A percentile compares a stretch with the other conserved stretches of the same genome.
These are phyloP conservation scores for Microcebus jonahi DNA, from an alignment of 2,113 vertebrate species.

Conservation along the genomic window DNA sequence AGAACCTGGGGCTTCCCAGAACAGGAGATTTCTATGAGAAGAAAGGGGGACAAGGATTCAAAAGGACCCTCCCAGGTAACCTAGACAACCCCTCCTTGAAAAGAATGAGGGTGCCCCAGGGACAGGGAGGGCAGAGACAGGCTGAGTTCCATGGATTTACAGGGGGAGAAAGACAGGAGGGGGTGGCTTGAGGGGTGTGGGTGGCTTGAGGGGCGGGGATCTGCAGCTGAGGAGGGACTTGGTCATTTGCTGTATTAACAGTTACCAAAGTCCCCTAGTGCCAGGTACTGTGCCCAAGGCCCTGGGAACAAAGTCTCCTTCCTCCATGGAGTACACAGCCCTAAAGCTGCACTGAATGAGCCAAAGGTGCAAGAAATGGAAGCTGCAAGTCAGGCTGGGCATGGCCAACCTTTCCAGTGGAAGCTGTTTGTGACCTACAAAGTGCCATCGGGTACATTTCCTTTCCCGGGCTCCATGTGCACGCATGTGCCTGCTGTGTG, in stretches of 20 bases:
- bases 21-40: background rate
- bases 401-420: background rate
- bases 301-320: background rate
- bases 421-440: background rate
- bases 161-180: background rate
- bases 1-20: background rate
- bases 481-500: background rate
- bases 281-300: background rate
- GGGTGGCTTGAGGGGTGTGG: accelerated
- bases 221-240: background rate
- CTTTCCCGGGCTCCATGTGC: accelerated
- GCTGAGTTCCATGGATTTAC: background rate
- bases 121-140: background rate
- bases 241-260: background rate
- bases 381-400: background rate
- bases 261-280: background rate
- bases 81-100: background rate
- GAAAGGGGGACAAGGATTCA: background rate
- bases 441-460: background rate
- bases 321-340: background rate
- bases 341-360: background rate
- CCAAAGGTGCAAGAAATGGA: background rate
- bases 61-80: background rate
- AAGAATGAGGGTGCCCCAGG: background rate
- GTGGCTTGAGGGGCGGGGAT: background rate